Evolutionary conservation across 2,113 vertebrate genomes (phyloP).

Genomic region (Hyaena hyaena): DNA sequence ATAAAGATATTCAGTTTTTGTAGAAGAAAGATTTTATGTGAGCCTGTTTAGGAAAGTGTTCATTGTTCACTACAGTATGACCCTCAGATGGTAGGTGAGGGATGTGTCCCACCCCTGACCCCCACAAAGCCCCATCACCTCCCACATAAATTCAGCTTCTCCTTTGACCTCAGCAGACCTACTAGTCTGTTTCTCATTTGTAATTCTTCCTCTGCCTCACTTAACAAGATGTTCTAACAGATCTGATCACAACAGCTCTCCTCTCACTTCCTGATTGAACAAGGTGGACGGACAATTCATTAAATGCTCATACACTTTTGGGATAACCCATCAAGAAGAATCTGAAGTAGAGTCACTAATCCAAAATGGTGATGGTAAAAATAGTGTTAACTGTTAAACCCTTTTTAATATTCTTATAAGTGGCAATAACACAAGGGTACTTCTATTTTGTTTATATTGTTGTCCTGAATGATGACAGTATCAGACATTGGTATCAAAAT

Average conservation of each 20-base stretch:
- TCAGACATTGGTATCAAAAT: neutral
- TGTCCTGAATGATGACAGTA: neutral
- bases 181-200: conserved; percentile 69
- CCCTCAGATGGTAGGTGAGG: neutral
- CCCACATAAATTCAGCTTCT: conserved; percentile 61
- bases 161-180: conserved; percentile 66
- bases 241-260: neutral
- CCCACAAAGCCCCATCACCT: neutral
- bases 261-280: neutral
- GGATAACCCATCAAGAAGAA: neutral
- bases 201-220: conserved; percentile 58
- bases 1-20: neutral
- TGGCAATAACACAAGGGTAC: neutral
- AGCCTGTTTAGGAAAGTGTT: neutral
- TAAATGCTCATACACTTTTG: neutral
- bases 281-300: conserved; percentile 8
- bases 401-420: neutral
- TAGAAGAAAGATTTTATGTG: neutral
- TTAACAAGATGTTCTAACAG: conserved; percentile 61
- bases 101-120: conserved; percentile 32
- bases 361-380: neutral
- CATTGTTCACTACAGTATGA: neutral
- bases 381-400: neutral
- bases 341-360: neutral
- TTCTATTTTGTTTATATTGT: neutral